A percentile compares a stretch with the other conserved stretches of the same genome.
Conservation (phyloP, 2,113 vertebrate genomes). For the Tachysurus vachellii region DNA sequence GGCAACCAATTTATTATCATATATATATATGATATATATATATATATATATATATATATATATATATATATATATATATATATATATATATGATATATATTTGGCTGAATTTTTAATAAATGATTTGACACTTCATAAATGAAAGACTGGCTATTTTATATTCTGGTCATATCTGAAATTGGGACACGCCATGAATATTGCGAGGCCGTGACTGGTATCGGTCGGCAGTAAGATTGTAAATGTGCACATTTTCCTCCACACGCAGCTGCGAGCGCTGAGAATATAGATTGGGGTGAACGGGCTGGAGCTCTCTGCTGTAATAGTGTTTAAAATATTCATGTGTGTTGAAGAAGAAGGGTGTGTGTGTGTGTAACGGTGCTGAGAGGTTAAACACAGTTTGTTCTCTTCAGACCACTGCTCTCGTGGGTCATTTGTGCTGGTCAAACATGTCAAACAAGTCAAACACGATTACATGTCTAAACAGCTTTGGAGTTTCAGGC, state of each 20-base stretch:
- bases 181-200: background rate
- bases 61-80: too few species aligned
- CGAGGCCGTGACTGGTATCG: background rate
- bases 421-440: background rate
- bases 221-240: background rate
- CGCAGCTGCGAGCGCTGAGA: conserved; percentile 10
- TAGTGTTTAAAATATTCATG: conserved; percentile 29
- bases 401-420: background rate
- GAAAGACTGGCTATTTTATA: background rate
- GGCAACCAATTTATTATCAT: background rate
- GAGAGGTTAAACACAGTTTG: conserved; percentile 19
- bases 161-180: background rate
- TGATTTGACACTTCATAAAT: background rate
- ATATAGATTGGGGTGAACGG: conserved; percentile 28
- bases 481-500: background rate
- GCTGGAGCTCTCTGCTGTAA: background rate
- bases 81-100: too few species aligned
- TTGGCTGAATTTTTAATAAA: background rate
- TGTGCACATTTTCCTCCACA: background rate
- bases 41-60: too few species aligned
- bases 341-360: background rate
- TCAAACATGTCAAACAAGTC: too few species aligned
- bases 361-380: background rate
- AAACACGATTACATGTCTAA: background rate
- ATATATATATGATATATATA: too few species aligned